phyloP scores from a whole-genome alignment of 1,140 invertebrate species.

The Acromyrmex heyeri region DNA sequence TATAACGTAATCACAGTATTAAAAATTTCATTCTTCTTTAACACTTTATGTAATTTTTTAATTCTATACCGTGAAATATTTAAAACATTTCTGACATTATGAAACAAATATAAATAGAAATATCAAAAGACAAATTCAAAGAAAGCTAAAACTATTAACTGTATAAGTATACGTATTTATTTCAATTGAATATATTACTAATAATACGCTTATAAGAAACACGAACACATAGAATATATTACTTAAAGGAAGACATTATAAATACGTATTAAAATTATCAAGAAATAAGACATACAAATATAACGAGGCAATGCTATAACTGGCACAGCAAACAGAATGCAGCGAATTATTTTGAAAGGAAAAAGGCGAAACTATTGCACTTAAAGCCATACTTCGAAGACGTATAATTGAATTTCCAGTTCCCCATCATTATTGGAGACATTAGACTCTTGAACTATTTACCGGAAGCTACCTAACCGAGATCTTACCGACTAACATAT shows the following conservation, averaged over 20 bases:
- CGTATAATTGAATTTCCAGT: slow-evolving; percentile 75
- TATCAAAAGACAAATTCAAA: not conserved
- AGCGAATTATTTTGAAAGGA: slow-evolving; percentile 56
- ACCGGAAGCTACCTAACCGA: slow-evolving; percentile 64
- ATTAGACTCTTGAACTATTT: slow-evolving; percentile 38
- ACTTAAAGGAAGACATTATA: slow-evolving; percentile 13
- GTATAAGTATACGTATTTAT: not conserved
- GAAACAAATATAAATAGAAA: not conserved
- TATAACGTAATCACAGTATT: not conserved
- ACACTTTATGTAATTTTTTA: not conserved
- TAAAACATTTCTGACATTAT: not conserved
- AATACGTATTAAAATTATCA: slow-evolving; percentile 6
- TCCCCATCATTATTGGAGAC: slow-evolving; percentile 68
- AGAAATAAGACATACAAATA: not conserved
- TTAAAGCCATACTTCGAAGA: slow-evolving; percentile 40
- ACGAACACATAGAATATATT: not conserved
- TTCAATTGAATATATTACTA: slow-evolving; percentile 14
- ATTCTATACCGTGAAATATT: not conserved
- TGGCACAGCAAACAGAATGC: slow-evolving; percentile 45
- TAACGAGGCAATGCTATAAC: slow-evolving; percentile 49
- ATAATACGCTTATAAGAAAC: not conserved
- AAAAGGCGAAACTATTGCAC: slow-evolving; percentile 55
- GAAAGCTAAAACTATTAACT: not conserved
- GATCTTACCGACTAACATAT: slow-evolving; percentile 66
- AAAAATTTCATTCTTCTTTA: not conserved